Conservation (phyloP, 1,140 invertebrate species). For the Drosophila setifemur region DNA sequence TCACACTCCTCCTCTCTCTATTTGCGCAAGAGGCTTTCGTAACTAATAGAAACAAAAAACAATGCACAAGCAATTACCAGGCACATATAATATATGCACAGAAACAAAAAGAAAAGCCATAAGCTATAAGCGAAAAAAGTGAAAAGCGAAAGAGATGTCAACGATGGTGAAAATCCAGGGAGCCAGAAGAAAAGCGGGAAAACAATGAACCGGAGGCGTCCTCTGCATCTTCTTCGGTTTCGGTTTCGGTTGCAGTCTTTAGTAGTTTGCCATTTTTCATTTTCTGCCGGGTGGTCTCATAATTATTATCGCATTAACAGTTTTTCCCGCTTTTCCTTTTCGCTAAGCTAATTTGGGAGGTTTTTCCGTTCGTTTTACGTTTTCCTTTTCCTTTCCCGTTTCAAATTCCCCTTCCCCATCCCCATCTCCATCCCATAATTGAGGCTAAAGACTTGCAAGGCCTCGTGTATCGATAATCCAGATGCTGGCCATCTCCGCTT, state of each 20-base stretch:
- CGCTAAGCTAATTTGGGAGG: conserved; percentile 42
- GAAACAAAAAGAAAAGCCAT: background rate
- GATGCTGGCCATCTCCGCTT: background rate
- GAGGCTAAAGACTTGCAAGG: conserved; percentile 33
- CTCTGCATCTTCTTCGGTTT: conserved; percentile 20
- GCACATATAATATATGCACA: conserved; percentile 1
- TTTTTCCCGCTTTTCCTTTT: conserved; percentile 11
- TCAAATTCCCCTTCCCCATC: background rate
- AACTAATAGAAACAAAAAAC: conserved; percentile 3
- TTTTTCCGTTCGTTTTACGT: no score
- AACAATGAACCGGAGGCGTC: background rate
- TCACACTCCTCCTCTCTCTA: background rate
- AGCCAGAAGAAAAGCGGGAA: conserved; percentile 17
- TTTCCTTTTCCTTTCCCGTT: background rate
- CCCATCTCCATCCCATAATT: conserved; percentile 11
- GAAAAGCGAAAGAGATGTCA: conserved; percentile 35
- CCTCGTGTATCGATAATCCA: conserved; percentile 39
- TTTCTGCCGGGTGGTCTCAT: conserved; percentile 1
- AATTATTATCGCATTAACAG: conserved; percentile 54
- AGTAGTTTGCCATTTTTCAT: background rate
- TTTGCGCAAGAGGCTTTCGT: conserved; percentile 6
- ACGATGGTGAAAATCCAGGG: conserved; percentile 28
- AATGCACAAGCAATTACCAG: conserved; percentile 25
- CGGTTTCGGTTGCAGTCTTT: conserved; percentile 11
- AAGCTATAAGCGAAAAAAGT: no score